These are phyloP conservation scores for Eledona agricola DNA, from an alignment of 2,888 invertebrate genomes.

Conservation along the genomic window DNA sequence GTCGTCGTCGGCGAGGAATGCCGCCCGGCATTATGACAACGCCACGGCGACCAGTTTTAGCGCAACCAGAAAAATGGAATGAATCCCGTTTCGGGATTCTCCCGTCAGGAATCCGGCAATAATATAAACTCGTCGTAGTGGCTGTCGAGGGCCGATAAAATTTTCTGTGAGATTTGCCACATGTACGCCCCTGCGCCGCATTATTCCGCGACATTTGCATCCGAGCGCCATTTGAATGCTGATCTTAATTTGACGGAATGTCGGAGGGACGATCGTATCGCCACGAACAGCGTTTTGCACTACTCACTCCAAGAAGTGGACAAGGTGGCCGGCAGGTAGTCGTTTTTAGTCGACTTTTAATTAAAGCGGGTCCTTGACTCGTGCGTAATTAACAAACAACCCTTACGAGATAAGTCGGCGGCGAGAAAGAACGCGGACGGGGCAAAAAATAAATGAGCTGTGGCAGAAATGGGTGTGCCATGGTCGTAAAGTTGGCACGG, in stretches of 20 bases:
- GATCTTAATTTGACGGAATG: slow-evolving; percentile 55
- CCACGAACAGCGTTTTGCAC: slow-evolving; percentile 44
- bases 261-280: slow-evolving; percentile 42
- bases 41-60: slow-evolving; percentile 31
- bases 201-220: slow-evolving; percentile 58
- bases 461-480: slow-evolving; percentile 52
- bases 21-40: slow-evolving; percentile 32
- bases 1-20: slow-evolving; percentile 23
- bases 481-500: slow-evolving; percentile 49
- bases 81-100: slow-evolving; percentile 30
- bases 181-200: slow-evolving; percentile 45
- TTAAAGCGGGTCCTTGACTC: slow-evolving; percentile 33
- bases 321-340: slow-evolving; percentile 38
- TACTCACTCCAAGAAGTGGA: slow-evolving; percentile 30
- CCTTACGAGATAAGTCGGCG: slow-evolving; percentile 41
- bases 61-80: slow-evolving; percentile 32
- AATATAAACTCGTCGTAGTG: slow-evolving; percentile 30
- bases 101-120: slow-evolving; percentile 24
- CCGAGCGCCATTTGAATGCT: slow-evolving; percentile 47
- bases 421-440: slow-evolving; percentile 34
- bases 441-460: slow-evolving; percentile 56
- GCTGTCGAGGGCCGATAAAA: slow-evolving; percentile 42
- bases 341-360: slow-evolving; percentile 24
- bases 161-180: slow-evolving; percentile 51
- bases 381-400: slow-evolving; percentile 45